Conservation (phyloP, 2,888 invertebrate genomes). For the Sepioteuthis lessoniana region DNA sequence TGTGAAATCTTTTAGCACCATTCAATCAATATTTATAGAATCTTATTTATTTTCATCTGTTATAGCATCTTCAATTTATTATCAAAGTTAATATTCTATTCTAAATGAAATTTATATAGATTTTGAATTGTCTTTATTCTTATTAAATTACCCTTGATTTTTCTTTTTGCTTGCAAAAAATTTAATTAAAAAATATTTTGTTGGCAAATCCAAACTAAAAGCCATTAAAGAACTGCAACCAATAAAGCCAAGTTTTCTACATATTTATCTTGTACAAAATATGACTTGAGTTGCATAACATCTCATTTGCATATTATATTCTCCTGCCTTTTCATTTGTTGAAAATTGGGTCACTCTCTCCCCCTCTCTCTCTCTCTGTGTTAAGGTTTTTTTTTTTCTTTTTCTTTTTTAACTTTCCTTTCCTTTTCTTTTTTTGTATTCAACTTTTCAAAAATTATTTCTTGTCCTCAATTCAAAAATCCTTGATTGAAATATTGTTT, state of each 20-base stretch:
- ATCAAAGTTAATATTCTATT: neutral
- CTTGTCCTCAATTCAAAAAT: slow-evolving; percentile 2
- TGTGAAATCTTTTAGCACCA: too few species aligned
- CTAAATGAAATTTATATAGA: neutral
- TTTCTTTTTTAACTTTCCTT: neutral
- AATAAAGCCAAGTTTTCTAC: neutral
- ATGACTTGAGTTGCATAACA: neutral
- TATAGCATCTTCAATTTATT: too few species aligned
- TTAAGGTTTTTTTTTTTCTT: neutral
- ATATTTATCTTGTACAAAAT: neutral
- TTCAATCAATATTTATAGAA: too few species aligned
- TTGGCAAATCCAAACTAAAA: neutral
- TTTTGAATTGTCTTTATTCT: neutral
- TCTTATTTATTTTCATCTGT: too few species aligned
- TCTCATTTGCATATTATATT: neutral
- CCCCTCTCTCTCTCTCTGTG: neutral
- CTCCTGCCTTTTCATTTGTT: neutral
- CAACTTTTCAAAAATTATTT: slow-evolving; percentile 33
- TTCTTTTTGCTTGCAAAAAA: neutral
- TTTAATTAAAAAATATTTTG: neutral
- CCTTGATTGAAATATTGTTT: neutral
- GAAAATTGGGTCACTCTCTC: neutral
- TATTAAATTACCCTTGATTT: too few species aligned
- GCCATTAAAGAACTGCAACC: neutral
- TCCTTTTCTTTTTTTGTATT: neutral